A percentile compares a stretch with the other conserved stretches of the same genome.
Evolutionary conservation across 64 coral and sea anemone genomes (phyloP).

Genomic region (Acropora yongei): DNA sequence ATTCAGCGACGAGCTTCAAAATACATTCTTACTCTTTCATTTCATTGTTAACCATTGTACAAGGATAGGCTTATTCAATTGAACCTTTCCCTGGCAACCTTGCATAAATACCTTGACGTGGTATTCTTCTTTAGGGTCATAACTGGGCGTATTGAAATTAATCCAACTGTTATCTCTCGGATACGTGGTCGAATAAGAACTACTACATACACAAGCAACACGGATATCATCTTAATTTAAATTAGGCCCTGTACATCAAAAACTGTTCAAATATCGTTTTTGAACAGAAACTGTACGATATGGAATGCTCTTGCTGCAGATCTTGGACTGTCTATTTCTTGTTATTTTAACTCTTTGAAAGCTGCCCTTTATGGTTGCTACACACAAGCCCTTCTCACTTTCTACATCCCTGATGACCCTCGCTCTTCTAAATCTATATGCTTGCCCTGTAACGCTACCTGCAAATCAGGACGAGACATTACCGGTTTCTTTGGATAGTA

Average conservation of each 20-base stretch:
- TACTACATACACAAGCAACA: background rate
- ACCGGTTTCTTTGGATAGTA: no score
- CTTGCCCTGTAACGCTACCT: background rate
- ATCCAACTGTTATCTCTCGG: background rate
- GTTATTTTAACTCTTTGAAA: background rate
- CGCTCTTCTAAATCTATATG: background rate
- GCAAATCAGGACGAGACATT: no score
- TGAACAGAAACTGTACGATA: background rate
- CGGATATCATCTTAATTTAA: background rate
- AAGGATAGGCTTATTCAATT: background rate
- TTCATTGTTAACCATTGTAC: no score
- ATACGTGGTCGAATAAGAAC: background rate
- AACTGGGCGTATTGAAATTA: background rate
- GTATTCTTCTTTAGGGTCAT: background rate
- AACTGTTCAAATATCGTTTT: background rate
- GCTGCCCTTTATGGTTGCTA: no score
- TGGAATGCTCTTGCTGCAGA: background rate
- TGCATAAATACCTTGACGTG: background rate
- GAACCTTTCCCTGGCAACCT: background rate
- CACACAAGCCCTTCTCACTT: no score
- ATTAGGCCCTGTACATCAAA: background rate
- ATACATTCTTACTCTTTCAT: background rate
- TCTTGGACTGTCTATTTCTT: background rate
- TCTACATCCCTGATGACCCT: background rate
- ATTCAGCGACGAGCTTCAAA: no score